Percentiles rank a stretch among this genome's conserved stretches.
Conservation (phyloP, 2,113 vertebrate species). For the Podilymbus podiceps region DNA sequence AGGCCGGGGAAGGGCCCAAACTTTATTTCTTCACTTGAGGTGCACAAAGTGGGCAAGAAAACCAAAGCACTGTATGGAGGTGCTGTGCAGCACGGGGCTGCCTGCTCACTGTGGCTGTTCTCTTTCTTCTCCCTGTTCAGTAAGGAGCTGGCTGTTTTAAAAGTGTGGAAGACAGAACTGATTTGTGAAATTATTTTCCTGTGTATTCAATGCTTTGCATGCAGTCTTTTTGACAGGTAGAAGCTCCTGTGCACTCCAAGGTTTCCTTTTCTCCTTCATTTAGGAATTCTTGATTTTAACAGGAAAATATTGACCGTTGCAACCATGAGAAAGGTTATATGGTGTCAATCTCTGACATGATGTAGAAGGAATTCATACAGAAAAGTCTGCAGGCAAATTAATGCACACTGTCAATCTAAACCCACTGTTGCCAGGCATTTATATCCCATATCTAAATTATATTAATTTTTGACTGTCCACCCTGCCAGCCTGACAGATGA, state of each 20-base stretch:
- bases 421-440: slow-evolving; percentile 21
- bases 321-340: background rate
- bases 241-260: background rate
- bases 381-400: slow-evolving; percentile 26
- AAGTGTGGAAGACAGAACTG: background rate
- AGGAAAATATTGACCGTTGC: background rate
- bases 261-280: background rate
- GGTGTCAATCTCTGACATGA: background rate
- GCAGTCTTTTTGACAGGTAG: background rate
- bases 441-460: background rate
- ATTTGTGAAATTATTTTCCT: background rate
- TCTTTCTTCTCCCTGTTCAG: background rate
- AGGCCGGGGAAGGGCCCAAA: background rate
- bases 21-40: background rate
- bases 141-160: background rate
- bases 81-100: background rate
- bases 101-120: background rate
- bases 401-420: background rate
- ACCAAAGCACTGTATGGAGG: background rate
- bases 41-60: background rate
- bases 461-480: slow-evolving; percentile 15
- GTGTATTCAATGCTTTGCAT: background rate
- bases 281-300: background rate
- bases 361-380: background rate
- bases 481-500: background rate